phyloP scores from a whole-genome alignment of 2,797 vertebrate genomes.

The Clamator glandarius region DNA sequence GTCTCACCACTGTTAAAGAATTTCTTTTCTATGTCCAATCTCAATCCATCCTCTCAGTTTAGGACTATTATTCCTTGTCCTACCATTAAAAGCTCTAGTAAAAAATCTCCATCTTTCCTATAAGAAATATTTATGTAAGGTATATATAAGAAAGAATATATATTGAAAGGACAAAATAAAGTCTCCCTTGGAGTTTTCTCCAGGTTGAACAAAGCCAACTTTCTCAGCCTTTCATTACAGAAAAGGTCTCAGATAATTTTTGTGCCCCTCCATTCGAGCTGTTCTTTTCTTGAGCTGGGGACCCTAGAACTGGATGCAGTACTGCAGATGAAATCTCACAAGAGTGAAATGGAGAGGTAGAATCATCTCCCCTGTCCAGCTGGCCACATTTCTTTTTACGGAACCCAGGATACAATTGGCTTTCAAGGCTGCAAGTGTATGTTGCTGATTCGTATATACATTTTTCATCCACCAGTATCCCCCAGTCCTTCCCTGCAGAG shows the following conservation, averaged over 20 bases:
- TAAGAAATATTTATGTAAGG: not conserved
- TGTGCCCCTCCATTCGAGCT: not conserved
- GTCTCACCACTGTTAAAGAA: not conserved
- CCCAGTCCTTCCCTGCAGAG: not conserved
- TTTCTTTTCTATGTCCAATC: not conserved
- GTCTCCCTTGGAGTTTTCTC: not conserved
- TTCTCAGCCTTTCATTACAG: not conserved
- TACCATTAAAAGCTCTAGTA: not conserved
- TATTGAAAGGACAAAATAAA: not conserved
- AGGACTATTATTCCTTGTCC: not conserved
- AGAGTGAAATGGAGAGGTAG: not conserved
- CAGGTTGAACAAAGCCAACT: not conserved
- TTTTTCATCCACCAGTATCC: not conserved
- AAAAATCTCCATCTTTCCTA: not conserved
- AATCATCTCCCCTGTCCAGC: not conserved
- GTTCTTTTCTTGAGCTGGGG: not conserved
- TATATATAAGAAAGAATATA: not conserved
- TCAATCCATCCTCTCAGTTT: not conserved
- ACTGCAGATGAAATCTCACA: not conserved
- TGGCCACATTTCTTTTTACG: not conserved
- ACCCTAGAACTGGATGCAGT: not conserved
- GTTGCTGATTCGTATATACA: not conserved
- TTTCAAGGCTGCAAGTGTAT: not conserved
- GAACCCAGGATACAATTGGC: no score
- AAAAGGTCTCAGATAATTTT: not conserved